phyloP scores from a whole-genome alignment of 2,888 invertebrate genomes.

The Apotomis turbidana region DNA sequence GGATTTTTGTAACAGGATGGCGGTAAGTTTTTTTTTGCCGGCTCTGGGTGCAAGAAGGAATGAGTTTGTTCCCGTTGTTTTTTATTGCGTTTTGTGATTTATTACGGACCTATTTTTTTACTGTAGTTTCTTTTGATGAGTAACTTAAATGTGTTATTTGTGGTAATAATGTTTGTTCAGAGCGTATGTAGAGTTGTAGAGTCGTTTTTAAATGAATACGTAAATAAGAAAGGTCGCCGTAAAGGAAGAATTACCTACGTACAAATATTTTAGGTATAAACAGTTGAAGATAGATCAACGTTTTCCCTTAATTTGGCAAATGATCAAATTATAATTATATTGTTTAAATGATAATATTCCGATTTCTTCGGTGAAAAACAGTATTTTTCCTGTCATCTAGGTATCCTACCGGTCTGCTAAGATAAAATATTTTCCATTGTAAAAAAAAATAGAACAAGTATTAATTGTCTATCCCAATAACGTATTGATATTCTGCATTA shows the following conservation, averaged over 20 bases:
- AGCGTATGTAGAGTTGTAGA: not conserved
- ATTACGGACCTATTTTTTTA: not conserved
- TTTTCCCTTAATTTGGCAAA: not conserved
- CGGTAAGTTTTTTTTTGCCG: conserved; percentile 51
- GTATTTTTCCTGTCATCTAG: too few species aligned
- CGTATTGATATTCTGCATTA: too few species aligned
- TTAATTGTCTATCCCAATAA: too few species aligned
- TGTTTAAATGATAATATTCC: not conserved
- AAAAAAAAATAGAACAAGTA: too few species aligned
- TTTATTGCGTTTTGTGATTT: conserved; percentile 1
- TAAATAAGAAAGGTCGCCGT: not conserved
- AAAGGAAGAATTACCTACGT: not conserved
- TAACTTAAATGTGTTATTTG: not conserved
- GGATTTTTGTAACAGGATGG: conserved; percentile 48
- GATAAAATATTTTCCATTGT: too few species aligned
- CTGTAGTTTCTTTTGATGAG: not conserved
- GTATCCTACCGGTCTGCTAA: too few species aligned
- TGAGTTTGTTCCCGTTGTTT: not conserved
- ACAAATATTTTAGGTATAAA: not conserved
- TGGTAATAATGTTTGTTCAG: not conserved
- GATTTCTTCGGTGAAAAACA: too few species aligned
- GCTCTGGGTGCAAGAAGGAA: conserved; percentile 7
- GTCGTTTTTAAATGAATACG: not conserved
- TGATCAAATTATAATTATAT: not conserved
- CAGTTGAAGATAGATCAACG: not conserved